Evolutionary conservation across 2,113 vertebrate genomes (phyloP).

Genomic region (Pseudonaja textilis): DNA sequence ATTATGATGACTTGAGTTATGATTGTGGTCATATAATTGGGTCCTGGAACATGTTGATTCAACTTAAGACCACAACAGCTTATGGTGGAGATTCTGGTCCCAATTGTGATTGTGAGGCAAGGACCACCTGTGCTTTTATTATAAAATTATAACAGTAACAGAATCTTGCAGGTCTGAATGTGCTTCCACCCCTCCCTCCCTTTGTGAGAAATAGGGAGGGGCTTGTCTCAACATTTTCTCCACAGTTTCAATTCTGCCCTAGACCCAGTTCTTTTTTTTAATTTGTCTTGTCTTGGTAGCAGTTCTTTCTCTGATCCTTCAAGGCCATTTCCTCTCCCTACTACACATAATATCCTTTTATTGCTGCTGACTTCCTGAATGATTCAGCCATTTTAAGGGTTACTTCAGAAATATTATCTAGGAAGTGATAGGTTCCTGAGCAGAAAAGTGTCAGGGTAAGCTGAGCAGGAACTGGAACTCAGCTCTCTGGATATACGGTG

Average conservation of each 20-base stretch:
- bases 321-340: not conserved
- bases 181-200: not conserved
- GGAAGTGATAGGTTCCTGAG: not conserved
- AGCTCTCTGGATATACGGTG: not conserved
- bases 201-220: not conserved
- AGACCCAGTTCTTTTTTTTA: not conserved
- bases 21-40: not conserved
- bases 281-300: not conserved
- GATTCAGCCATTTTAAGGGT: not conserved
- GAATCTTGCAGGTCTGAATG: not conserved
- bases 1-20: not conserved
- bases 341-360: not conserved
- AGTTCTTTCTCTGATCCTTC: not conserved
- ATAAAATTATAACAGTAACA: not conserved
- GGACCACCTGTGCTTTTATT: not conserved
- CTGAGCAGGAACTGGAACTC: not conserved
- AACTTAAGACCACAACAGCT: not conserved
- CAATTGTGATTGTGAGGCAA: not conserved
- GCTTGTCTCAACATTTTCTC: not conserved
- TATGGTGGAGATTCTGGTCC: not conserved
- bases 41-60: not conserved
- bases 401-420: not conserved
- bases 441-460: not conserved
- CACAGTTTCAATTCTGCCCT: not conserved
- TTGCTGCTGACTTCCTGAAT: not conserved